A percentile compares a stretch with the other conserved stretches of the same genome.
Conservation (phyloP, 2,797 vertebrate species). For the Argya squamiceps region DNA sequence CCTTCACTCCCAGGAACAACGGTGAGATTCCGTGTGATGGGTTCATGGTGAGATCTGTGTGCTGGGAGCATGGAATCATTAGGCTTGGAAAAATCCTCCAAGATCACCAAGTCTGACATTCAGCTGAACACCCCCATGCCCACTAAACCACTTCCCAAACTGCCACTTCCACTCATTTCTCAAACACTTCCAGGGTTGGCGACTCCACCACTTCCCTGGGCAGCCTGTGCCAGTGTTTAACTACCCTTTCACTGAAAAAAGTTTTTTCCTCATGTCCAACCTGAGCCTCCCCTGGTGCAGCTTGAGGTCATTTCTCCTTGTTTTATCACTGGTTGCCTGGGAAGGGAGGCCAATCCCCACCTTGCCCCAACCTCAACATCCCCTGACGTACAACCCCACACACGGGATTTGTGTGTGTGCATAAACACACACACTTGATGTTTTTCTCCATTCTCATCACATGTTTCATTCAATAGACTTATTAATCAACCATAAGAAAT, state of each 20-base stretch:
- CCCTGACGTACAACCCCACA: background rate
- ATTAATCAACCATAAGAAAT: conserved; percentile 86
- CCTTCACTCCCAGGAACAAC: background rate
- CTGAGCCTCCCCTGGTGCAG: background rate
- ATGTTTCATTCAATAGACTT: conserved; percentile 74
- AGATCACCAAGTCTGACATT: background rate
- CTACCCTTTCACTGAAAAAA: too few species aligned
- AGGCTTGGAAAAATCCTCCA: background rate
- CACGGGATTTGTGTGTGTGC: background rate
- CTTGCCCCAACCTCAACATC: background rate
- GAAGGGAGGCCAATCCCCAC: too few species aligned
- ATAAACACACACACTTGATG: background rate
- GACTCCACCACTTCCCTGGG: too few species aligned
- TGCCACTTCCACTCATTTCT: rapidly evolving
- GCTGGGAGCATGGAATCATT: background rate
- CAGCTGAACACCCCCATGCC: rapidly evolving
- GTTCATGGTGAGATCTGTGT: rapidly evolving
- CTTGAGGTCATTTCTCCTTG: background rate
- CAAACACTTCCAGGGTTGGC: rapidly evolving
- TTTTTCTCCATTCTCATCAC: conserved; percentile 47
- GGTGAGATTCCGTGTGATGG: too few species aligned
- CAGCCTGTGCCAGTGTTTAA: too few species aligned
- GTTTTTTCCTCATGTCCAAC: too few species aligned
- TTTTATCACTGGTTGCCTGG: rapidly evolving
- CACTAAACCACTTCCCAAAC: background rate